Evolutionary conservation across 2,888 invertebrate genomes (phyloP).

Genomic region (Pollenia amentaria): DNA sequence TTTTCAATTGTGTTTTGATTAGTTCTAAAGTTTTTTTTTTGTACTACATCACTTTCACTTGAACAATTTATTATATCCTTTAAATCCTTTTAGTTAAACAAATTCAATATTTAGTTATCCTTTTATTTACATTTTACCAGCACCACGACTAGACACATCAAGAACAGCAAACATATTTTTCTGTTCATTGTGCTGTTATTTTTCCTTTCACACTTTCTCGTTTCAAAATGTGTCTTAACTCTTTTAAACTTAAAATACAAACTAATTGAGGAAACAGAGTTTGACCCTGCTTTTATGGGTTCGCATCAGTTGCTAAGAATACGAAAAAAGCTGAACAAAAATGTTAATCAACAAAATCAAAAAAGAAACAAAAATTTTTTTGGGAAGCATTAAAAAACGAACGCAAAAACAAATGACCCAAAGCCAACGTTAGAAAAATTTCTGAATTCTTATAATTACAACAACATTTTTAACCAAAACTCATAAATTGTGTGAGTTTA

Average conservation of each 20-base stretch:
- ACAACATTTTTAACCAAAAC: not conserved
- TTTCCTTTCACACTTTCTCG: not conserved
- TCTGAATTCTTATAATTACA: conserved; percentile 1
- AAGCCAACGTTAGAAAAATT: conserved; percentile 12
- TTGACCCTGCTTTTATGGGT: conserved; percentile 79
- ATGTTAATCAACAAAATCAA: too few species aligned
- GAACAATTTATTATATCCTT: not conserved
- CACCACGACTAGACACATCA: conserved; percentile 52
- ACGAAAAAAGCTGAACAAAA: not conserved
- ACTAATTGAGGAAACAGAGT: conserved; percentile 74
- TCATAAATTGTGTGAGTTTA: conserved; percentile 6
- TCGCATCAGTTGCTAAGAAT: conserved; percentile 66
- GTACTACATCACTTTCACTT: not conserved
- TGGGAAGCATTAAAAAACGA: conserved; percentile 8
- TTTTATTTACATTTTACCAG: conserved; percentile 75
- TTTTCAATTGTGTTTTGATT: too few species aligned
- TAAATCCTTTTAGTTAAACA: not conserved
- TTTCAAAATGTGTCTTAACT: conserved; percentile 31
- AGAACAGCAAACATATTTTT: conserved; percentile 70
- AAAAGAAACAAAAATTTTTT: not conserved
- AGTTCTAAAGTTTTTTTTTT: not conserved
- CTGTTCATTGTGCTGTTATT: conserved; percentile 75
- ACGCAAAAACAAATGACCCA: conserved; percentile 36
- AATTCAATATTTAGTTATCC: not conserved
- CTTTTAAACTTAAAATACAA: conserved; percentile 65